Conservation (phyloP, 2,113 vertebrate genomes). For the Trichechus manatus region DNA sequence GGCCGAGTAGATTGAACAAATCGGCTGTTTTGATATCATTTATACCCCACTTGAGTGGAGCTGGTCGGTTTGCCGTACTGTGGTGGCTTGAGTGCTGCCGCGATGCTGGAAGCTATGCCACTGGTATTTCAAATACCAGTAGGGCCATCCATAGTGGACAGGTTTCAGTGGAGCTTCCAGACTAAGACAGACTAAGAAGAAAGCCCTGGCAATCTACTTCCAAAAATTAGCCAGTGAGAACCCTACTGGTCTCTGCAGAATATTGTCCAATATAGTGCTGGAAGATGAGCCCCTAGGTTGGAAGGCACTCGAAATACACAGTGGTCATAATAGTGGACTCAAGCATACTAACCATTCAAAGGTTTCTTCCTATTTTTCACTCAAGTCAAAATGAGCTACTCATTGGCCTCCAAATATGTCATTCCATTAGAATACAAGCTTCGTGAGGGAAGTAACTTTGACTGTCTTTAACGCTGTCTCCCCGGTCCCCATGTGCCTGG, state of each 20-base stretch:
- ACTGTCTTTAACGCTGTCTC: background rate
- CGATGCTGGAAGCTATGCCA: background rate
- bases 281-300: background rate
- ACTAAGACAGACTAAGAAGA: background rate
- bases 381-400: background rate
- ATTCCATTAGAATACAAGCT: background rate
- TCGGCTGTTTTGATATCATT: conserved; percentile 77
- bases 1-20: conserved; percentile 73
- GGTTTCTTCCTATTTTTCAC: background rate
- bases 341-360: background rate
- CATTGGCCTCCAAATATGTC: too few species aligned
- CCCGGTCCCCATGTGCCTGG: background rate
- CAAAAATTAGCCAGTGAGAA: background rate
- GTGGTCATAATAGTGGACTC: background rate
- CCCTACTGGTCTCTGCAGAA: background rate
- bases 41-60: conserved; percentile 59
- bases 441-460: background rate
- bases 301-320: background rate
- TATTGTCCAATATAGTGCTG: background rate
- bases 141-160: background rate
- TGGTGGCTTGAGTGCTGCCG: background rate
- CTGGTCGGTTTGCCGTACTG: conserved; percentile 16
- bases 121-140: background rate
- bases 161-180: background rate
- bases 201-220: background rate